Conservation (phyloP, 2,797 vertebrate genomes). For the Acanthurus tractus region DNA sequence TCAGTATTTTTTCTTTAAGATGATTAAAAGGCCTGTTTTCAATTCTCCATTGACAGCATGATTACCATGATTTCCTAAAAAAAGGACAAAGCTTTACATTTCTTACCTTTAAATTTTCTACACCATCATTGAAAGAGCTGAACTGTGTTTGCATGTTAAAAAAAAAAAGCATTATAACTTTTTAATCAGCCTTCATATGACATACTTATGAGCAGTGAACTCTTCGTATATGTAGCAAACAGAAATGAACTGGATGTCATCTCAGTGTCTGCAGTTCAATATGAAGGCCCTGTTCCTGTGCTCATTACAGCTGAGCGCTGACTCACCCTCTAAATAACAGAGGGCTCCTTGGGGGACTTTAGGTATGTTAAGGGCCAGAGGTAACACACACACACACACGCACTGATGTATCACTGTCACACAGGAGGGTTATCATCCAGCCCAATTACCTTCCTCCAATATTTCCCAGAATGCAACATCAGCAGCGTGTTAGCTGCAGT, state of each 20-base stretch:
- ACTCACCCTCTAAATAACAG: conserved; percentile 66
- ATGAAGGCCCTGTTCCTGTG: conserved; percentile 26
- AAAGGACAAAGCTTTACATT: too few relatives aligned
- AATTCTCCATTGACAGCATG: too few relatives aligned
- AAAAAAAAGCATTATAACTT: too few relatives aligned
- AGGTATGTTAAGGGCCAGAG: conserved; percentile 51
- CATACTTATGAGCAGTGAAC: not conserved
- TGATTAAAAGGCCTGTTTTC: too few relatives aligned
- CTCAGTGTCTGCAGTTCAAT: conserved; percentile 8
- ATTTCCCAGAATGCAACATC: conserved; percentile 73
- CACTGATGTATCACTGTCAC: conserved; percentile 33
- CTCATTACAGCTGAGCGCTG: conserved; percentile 61
- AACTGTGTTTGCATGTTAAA: too few relatives aligned
- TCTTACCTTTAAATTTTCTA: too few relatives aligned
- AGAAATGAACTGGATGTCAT: conserved; percentile 24
- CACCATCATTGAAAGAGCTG: too few relatives aligned
- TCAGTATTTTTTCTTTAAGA: too few relatives aligned
- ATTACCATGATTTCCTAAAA: too few relatives aligned
- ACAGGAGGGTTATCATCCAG: conserved; percentile 58
- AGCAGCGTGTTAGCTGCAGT: conserved; percentile 31
- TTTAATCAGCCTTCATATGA: too few relatives aligned
- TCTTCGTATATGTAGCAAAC: not conserved
- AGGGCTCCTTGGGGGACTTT: conserved; percentile 41
- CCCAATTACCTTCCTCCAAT: conserved; percentile 68
- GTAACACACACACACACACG: conserved; percentile 17